Evolutionary conservation across 2,797 vertebrate species (phyloP).

Genomic region (Eremophila alpestris): DNA sequence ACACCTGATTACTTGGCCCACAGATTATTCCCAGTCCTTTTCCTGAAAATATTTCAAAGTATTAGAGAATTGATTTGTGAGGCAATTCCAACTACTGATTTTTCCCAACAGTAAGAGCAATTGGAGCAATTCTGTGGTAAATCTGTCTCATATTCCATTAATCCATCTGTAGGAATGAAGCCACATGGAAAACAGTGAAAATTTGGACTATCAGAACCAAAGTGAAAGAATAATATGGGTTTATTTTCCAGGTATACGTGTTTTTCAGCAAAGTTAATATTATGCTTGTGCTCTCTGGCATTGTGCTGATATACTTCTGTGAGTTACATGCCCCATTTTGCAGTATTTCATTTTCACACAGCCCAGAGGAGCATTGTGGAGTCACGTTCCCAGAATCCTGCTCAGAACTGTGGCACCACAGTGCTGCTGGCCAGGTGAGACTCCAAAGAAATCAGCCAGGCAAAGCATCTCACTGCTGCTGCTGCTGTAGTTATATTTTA

Average conservation of each 20-base stretch:
- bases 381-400: neutral
- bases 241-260: neutral
- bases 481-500: conserved; percentile 16
- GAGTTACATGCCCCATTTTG: neutral
- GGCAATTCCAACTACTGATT: neutral
- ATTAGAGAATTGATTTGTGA: neutral
- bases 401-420: neutral
- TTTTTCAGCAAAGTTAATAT: neutral
- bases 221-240: neutral
- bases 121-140: neutral
- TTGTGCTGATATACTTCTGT: neutral
- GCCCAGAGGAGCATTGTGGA: neutral
- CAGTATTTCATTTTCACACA: neutral
- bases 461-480: conserved; percentile 2
- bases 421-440: neutral
- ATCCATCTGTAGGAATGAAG: neutral
- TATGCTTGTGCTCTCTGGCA: neutral
- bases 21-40: neutral
- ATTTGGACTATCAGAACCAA: neutral
- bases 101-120: neutral
- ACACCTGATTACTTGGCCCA: neutral
- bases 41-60: neutral
- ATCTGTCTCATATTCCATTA: neutral
- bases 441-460: neutral
- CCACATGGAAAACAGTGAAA: neutral